Base-by-base conservation (phyloP, 2,113 vertebrate genomes). In the Tilapia sparmanii region DNA sequence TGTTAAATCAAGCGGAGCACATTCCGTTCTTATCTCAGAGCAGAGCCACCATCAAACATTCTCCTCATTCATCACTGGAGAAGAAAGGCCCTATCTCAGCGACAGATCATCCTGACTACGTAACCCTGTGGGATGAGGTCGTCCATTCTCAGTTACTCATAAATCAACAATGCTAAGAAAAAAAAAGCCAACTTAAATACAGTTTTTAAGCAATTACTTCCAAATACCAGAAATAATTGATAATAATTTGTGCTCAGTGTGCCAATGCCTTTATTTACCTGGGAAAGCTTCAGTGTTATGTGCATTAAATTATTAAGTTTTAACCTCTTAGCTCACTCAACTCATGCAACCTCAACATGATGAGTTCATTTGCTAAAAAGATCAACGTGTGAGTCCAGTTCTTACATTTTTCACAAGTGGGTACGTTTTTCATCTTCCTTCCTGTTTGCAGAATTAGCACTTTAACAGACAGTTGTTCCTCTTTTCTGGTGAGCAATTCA, bases 1-100 rank as follows among this genome's bases (percentile, higher is more conserved):
- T 86, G 92, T 22, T 22, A 12, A 82, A 33, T 84, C 81, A 78
- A 16, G 52, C 22, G 29, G 8, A 24, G 57, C 19, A 22, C n/a
- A 80, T 84, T 93, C 42, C 38, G 1, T 7, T 90, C 83, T 89
- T 86, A 89, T 90, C 92, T 80, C 31, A 38, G 24, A 31, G 59
- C 26, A 4, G 10, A 80, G 38, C 89, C 22, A 81, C 13, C 40
- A 31, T 68, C 6, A 8, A 50, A 80, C 10, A 79, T 16, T 40
- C 10, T 22, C 18, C 54, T 83, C 63, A 57, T 82, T 94, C 33
- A 66, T 76, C 16, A 79, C 31, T 3, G 31, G 40, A 81, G n/a
- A 68, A 50, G 29, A 63, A 18, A 90, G 76, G 24, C 35, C 31
- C 19, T 63, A 22, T 5, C 8, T 63, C 2, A 78, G 10, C 5